phyloP scores from a whole-genome alignment of 2,888 invertebrate species.

The Brachynemurus nebulosus region DNA sequence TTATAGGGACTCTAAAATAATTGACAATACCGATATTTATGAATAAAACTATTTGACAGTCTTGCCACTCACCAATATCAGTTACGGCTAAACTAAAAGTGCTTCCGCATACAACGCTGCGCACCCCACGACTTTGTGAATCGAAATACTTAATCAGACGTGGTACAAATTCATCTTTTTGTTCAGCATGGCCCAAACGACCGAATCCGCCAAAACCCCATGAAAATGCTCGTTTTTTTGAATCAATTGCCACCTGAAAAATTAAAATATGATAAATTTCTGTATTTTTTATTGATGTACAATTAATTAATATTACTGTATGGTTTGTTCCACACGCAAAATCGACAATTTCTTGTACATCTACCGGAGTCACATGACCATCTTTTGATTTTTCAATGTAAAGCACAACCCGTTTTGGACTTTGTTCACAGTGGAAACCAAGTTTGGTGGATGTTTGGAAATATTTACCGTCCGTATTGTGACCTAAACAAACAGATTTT shows the following conservation, averaged over 20 bases:
- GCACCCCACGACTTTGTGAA: slow-evolving; percentile 68
- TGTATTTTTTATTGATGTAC: background rate
- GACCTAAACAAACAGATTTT: slow-evolving; percentile 37
- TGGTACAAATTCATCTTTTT: slow-evolving; percentile 72
- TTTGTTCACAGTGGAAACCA: slow-evolving; percentile 71
- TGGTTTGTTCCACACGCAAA: slow-evolving; percentile 87
- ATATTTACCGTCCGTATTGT: slow-evolving; percentile 91
- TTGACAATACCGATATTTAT: too few species aligned
- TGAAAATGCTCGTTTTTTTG: slow-evolving; percentile 76
- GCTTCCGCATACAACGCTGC: slow-evolving; percentile 70
- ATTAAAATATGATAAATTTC: slow-evolving; percentile 13
- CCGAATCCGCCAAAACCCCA: slow-evolving; percentile 97
- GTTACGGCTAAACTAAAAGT: slow-evolving; percentile 77
- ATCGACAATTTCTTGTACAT: slow-evolving; percentile 76
- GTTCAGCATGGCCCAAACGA: slow-evolving; percentile 83
- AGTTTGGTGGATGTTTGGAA: slow-evolving; percentile 82
- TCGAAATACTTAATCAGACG: slow-evolving; percentile 83
- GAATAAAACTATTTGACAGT: too few species aligned
- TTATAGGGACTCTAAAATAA: too few species aligned
- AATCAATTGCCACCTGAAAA: slow-evolving; percentile 65
- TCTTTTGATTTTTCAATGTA: slow-evolving; percentile 83
- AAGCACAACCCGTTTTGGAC: slow-evolving; percentile 69
- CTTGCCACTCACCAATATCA: slow-evolving; percentile 57
- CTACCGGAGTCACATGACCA: slow-evolving; percentile 68
- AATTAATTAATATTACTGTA: slow-evolving; percentile 40